Evolutionary conservation across 2,797 vertebrate genomes (phyloP).

Genomic region (Discoglossus pictus): DNA sequence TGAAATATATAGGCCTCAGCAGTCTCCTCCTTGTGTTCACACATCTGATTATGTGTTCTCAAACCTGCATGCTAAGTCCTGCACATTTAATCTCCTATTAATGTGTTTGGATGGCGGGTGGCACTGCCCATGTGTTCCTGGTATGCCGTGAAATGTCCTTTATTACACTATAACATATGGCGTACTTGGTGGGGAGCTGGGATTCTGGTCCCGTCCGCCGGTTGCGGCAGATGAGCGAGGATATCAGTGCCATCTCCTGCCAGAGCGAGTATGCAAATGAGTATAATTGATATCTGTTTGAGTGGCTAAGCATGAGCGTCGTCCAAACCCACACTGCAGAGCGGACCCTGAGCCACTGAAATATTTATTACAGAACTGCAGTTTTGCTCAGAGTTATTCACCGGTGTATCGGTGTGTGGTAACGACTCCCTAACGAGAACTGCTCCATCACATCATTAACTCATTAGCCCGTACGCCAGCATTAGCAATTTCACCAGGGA

Average conservation of each 20-base stretch:
- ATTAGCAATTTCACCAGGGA: neutral
- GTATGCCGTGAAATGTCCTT: neutral
- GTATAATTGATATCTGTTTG: accelerated
- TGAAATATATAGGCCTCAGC: too few species aligned
- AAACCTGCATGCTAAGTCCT: too few species aligned
- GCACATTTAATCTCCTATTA: too few species aligned
- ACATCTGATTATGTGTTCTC: too few species aligned
- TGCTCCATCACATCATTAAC: neutral
- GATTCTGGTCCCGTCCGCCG: neutral
- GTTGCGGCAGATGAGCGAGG: conserved; percentile 3
- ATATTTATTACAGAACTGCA: conserved; percentile 6
- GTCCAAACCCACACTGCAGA: neutral
- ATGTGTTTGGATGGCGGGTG: too few species aligned
- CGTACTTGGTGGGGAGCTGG: neutral
- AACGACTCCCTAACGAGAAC: neutral
- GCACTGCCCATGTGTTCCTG: neutral
- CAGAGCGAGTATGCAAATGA: conserved; percentile 16
- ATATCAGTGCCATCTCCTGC: neutral
- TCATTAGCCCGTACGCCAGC: neutral
- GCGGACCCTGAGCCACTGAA: neutral
- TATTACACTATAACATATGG: conserved; percentile 2
- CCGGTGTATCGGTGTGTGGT: neutral
- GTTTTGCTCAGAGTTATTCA: neutral
- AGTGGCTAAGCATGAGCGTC: conserved; percentile 24
- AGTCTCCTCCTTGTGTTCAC: too few species aligned